These are phyloP conservation scores for Hypomesus transpacificus DNA, from an alignment of 2,113 vertebrate genomes.

Conservation along the genomic window DNA sequence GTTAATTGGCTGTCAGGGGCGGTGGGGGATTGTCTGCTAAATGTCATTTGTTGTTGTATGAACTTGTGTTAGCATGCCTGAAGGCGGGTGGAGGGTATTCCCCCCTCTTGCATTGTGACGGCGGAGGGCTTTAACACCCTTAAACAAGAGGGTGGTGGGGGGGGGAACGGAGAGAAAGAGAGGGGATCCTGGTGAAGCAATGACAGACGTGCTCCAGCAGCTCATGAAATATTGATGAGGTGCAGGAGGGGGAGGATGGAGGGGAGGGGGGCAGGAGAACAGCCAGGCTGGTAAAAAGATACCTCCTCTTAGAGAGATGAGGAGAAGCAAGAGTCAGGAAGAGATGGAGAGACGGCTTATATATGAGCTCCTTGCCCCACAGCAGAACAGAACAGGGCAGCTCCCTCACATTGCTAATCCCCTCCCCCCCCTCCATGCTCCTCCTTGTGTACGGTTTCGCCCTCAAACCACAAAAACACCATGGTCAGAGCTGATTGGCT, in stretches of 20 bases:
- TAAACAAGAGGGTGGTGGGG: constrained; percentile 35
- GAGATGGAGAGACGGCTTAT: constrained; percentile 4
- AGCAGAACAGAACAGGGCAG: constrained; percentile 3
- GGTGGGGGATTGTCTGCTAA: background rate
- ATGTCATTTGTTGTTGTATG: background rate
- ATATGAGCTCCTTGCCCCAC: constrained; percentile 3
- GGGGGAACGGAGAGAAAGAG: background rate
- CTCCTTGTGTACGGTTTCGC: background rate
- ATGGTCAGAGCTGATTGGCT: constrained; percentile 37
- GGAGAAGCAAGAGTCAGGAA: background rate
- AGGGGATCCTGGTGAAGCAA: background rate
- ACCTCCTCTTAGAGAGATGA: background rate
- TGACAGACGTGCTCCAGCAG: constrained; percentile 40
- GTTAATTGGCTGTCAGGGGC: background rate
- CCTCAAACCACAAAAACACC: constrained; percentile 13
- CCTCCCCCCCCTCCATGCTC: background rate
- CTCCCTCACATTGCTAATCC: constrained; percentile 6
- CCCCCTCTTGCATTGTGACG: background rate
- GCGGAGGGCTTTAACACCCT: constrained; percentile 7
- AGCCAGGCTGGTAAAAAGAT: background rate
- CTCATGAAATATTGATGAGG: constrained; percentile 69
- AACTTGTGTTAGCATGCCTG: background rate
- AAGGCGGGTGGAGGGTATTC: background rate
- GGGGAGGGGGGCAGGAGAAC: background rate
- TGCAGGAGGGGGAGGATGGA: constrained; percentile 14